Conservation (phyloP, 2,113 vertebrate species). For the Motacilla tschutschensis region DNA sequence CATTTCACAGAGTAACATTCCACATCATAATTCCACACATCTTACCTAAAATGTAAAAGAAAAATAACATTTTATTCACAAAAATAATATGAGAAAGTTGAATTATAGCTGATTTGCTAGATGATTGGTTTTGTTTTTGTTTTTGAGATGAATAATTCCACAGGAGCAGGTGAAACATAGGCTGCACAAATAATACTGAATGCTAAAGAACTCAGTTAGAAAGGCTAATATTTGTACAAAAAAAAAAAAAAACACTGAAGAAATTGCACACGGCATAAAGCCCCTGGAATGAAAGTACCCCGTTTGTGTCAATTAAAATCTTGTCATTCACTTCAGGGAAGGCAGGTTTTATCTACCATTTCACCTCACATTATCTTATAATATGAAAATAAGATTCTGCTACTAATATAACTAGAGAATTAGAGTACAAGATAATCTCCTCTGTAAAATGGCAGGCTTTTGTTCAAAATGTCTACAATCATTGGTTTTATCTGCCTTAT, state of each 20-base stretch:
- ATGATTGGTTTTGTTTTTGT: neutral
- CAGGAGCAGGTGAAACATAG: neutral
- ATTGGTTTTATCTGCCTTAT: conserved; percentile 57
- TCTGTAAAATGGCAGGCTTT: conserved; percentile 43
- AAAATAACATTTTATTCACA: neutral
- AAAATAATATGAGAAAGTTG: neutral
- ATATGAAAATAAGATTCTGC: conserved; percentile 49
- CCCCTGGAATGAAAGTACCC: neutral
- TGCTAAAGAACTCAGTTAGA: neutral
- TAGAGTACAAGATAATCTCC: conserved; percentile 33
- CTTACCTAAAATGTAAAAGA: neutral
- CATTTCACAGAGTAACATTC: neutral
- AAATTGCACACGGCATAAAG: neutral
- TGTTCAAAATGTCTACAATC: conserved; percentile 54
- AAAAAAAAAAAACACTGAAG: neutral
- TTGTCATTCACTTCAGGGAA: conserved; percentile 1
- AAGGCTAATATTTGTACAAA: neutral
- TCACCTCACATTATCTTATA: conserved; percentile 45
- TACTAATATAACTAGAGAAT: conserved; percentile 21
- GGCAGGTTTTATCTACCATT: conserved; percentile 26
- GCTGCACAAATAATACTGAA: neutral
- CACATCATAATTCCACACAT: neutral
- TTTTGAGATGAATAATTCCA: neutral
- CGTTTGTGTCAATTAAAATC: neutral
- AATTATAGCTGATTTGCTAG: neutral